These are phyloP conservation scores for Drosophila paracracens DNA, from an alignment of 2,888 invertebrate genomes.

Conservation along the genomic window DNA sequence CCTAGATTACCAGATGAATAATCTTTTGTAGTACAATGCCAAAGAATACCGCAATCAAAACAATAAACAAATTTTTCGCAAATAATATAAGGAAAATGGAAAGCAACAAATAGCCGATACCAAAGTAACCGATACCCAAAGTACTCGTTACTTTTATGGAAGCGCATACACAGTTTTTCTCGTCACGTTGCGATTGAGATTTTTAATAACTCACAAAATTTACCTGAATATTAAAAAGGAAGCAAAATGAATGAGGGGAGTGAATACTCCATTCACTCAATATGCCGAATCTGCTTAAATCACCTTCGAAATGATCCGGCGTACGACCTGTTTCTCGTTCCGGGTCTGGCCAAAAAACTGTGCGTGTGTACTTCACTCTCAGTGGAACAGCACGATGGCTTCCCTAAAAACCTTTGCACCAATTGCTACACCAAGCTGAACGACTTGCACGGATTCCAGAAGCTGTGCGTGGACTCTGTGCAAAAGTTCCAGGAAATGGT, in stretches of 20 bases:
- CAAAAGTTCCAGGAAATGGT: constrained; percentile 77
- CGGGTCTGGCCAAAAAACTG: constrained; percentile 80
- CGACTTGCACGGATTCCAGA: constrained; percentile 80
- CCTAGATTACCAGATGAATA: neutral
- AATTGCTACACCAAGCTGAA: constrained; percentile 71
- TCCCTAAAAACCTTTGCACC: constrained; percentile 78
- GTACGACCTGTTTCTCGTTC: constrained; percentile 75
- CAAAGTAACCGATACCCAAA: constrained; percentile 41
- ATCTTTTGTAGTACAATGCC: neutral
- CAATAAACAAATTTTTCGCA: neutral
- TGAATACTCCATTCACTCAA: constrained; percentile 69
- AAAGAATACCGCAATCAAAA: neutral
- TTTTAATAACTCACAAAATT: constrained; percentile 9
- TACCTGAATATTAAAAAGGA: constrained; percentile 1
- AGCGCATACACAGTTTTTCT: constrained; percentile 56
- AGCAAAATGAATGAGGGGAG: constrained; percentile 56
- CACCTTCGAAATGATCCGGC: constrained; percentile 62
- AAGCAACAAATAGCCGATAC: neutral
- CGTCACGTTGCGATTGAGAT: constrained; percentile 20
- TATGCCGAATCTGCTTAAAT: constrained; percentile 82
- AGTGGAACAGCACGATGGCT: constrained; percentile 81
- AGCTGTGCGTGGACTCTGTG: constrained; percentile 77
- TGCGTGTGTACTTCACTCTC: constrained; percentile 79
- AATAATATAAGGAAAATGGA: neutral
- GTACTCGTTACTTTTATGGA: constrained; percentile 49